These are phyloP conservation scores for Ormyrus labotus DNA, from an alignment of 2,888 invertebrate species.

Conservation along the genomic window DNA sequence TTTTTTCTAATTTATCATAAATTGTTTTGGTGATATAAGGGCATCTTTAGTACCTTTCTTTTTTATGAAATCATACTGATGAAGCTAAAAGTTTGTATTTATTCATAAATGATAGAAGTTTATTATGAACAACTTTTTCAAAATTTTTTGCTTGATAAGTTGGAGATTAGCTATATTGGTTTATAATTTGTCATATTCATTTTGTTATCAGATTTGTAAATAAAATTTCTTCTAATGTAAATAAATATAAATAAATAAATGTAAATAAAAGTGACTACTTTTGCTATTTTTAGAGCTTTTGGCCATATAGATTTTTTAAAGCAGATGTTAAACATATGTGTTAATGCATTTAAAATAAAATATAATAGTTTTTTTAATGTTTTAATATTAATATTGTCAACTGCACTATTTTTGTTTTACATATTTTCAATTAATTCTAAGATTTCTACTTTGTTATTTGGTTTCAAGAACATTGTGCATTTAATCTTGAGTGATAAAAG, in stretches of 20 bases:
- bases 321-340: not conserved
- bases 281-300: not conserved
- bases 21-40: too few relatives aligned
- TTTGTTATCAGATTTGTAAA: not conserved
- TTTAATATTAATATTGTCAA: not conserved
- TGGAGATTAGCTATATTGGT: too few relatives aligned
- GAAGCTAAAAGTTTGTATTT: not conserved
- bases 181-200: not conserved
- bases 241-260: too few relatives aligned
- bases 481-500: too few relatives aligned
- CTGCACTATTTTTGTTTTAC: not conserved
- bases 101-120: not conserved
- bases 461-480: too few relatives aligned
- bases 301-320: conserved; percentile 2
- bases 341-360: not conserved
- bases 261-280: not conserved
- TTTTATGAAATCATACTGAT: too few relatives aligned
- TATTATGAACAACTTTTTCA: too few relatives aligned
- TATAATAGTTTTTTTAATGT: not conserved
- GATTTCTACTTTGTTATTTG: not conserved
- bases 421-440: not conserved
- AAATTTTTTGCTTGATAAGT: too few relatives aligned
- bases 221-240: too few relatives aligned
- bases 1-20: too few relatives aligned
- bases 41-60: too few relatives aligned